Base-by-base conservation (phyloP, 2,113 vertebrate species). In the Cyanoderma ruficeps region DNA sequence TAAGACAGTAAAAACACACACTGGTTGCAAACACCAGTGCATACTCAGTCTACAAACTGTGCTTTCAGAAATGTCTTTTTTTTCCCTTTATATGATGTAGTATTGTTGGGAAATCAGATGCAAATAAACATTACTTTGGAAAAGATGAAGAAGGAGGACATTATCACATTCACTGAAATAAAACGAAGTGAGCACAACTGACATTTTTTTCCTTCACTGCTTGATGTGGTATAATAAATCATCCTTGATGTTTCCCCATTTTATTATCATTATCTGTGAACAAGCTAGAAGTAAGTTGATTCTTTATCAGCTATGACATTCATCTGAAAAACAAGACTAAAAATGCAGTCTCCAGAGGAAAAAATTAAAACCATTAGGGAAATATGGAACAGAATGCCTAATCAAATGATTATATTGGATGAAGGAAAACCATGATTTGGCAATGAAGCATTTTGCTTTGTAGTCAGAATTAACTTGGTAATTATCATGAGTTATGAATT, bases 381-480 rank as follows among this genome's bases (percentile, higher is more conserved):
- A 95, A 95, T 94, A 92, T 13, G 20, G 76, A 89, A 75, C 75
- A 97, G 93, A 87, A 90, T 86, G 78, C 77, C 78, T 96, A 94
- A 95, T 95, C 57, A 94, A 95, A 97, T 97, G 4, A 90, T 94
- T 91, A 76, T 89, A 83, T 83, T 88, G 75, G 69, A 90, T 93
- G 70, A 94, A 96, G 85, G 50, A 83, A 95, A 94, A 60, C 42
- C 50, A 64, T 77, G 75, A 56, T 89, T 95, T 96, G 78, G 53
- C 81, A 96, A 69, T 60, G 87, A 95, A 27, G 46, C 80, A n/a
- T 91, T 97, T 97, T 92, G 27, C 91, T 97, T 97, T 97, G 90
- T 96, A 87, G 90, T 94, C 93, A 64, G 56, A 95, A 96, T 96
- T 91, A 92, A 55, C 65, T 90, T 88, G 25, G 31, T 86, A 94